phyloP scores from a whole-genome alignment of 2,797 vertebrate genomes.

The Lepidocolaptes lacrymiger region DNA sequence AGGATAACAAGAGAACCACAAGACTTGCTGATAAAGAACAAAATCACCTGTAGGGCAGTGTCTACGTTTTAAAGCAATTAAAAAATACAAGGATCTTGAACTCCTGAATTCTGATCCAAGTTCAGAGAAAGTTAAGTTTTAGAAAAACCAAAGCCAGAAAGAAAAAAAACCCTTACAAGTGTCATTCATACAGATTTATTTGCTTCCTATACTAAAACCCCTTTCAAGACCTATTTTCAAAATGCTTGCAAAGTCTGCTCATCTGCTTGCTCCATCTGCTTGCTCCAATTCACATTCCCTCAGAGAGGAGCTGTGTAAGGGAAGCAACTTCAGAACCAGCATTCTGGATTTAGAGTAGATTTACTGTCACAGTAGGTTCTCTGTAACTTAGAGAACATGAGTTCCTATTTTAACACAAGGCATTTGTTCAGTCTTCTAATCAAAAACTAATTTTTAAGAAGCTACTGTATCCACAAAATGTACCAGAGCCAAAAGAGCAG shows the following conservation, averaged over 20 bases:
- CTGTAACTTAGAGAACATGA: neutral
- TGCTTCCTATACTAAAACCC: neutral
- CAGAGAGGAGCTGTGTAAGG: neutral
- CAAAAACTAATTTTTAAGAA: neutral
- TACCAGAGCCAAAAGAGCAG: neutral
- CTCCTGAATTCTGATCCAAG: neutral
- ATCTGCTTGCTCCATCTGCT: conserved; percentile 56
- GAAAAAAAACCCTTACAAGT: neutral
- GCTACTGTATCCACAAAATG: neutral
- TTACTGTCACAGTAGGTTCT: neutral
- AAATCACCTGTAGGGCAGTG: neutral
- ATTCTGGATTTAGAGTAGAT: neutral
- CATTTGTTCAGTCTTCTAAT: neutral
- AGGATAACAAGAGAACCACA: neutral
- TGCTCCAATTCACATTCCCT: conserved; percentile 32
- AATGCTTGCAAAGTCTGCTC: conserved; percentile 27
- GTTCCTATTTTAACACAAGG: neutral
- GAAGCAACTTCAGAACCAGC: neutral
- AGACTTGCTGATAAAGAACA: neutral
- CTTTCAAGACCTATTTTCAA: conserved; percentile 49
- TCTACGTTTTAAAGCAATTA: neutral
- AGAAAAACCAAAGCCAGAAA: neutral
- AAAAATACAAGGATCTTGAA: neutral
- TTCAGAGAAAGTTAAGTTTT: neutral
- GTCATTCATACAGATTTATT: neutral